These are phyloP conservation scores for Halictus rubicundus DNA, from an alignment of 1,140 invertebrate genomes.

Conservation along the genomic window DNA sequence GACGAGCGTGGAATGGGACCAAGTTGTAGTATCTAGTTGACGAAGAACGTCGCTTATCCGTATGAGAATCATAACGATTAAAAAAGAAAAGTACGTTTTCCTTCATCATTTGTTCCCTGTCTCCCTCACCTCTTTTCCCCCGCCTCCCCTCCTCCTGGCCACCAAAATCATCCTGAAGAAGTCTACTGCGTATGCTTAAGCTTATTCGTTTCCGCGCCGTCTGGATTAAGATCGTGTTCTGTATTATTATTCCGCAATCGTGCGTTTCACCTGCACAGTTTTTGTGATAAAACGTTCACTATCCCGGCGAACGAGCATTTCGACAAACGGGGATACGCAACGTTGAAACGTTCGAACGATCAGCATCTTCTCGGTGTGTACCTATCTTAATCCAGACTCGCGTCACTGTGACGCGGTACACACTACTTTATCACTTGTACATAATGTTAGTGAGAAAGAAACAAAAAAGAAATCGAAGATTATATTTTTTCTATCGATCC, in stretches of 20 bases:
- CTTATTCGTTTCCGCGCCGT: constrained; percentile 60
- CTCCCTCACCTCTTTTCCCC: constrained; percentile 13
- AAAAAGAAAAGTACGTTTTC: constrained; percentile 54
- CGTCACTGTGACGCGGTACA: constrained; percentile 71
- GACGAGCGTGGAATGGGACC: constrained; percentile 62
- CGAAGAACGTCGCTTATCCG: constrained; percentile 62
- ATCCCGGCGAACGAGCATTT: not conserved
- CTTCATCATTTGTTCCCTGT: constrained; percentile 63
- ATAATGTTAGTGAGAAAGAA: constrained; percentile 74
- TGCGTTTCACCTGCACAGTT: constrained; percentile 17
- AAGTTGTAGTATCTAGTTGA: constrained; percentile 62
- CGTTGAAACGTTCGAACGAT: not conserved
- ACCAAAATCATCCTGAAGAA: constrained; percentile 5
- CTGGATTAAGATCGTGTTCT: constrained; percentile 59
- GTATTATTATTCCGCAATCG: constrained; percentile 16
- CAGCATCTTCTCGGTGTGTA: constrained; percentile 24
- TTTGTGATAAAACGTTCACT: constrained; percentile 42
- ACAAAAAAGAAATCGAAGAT: constrained; percentile 76
- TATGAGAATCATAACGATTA: constrained; percentile 59
- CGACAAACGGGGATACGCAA: not conserved
- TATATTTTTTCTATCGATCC: constrained; percentile 81
- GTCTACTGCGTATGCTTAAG: constrained; percentile 64
- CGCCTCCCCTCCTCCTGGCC: not conserved
- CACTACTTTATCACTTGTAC: constrained; percentile 79
- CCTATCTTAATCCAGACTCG: constrained; percentile 63